Conservation (phyloP, 2,888 invertebrate genomes). For the Aelia acuminata region DNA sequence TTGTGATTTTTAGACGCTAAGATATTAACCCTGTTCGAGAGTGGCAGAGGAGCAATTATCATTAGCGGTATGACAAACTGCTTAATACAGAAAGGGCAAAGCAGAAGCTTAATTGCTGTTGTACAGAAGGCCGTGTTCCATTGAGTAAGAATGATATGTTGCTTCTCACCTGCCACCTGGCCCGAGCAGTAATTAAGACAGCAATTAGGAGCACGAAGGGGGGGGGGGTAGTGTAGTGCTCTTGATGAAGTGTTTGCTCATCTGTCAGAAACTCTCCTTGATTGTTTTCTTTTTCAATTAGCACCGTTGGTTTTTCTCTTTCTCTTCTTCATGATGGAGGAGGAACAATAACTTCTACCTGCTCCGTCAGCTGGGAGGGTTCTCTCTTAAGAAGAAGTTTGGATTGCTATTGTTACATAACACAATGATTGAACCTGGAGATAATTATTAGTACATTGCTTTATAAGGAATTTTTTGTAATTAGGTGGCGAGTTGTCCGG, state of each 20-base stretch:
- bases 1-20: no score
- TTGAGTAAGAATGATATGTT: slow-evolving; percentile 8
- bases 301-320: background rate
- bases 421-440: background rate
- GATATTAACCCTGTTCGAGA: no score
- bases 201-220: background rate
- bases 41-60: no score
- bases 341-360: slow-evolving; percentile 6
- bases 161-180: background rate
- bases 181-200: background rate
- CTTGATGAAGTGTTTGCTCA: slow-evolving; percentile 15
- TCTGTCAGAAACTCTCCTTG: background rate
- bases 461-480: no score
- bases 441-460: background rate
- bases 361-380: background rate
- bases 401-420: background rate
- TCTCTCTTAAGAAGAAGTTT: background rate
- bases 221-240: no score
- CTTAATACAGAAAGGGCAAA: background rate
- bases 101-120: background rate
- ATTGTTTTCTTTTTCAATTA: slow-evolving; percentile 43
- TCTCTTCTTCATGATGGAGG: background rate
- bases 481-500: no score
- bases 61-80: background rate
- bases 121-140: background rate